A percentile compares a stretch with the other conserved stretches of the same genome.
Evolutionary conservation across 2,113 vertebrate species (phyloP).

Genomic region (Patagioenas fasciata): DNA sequence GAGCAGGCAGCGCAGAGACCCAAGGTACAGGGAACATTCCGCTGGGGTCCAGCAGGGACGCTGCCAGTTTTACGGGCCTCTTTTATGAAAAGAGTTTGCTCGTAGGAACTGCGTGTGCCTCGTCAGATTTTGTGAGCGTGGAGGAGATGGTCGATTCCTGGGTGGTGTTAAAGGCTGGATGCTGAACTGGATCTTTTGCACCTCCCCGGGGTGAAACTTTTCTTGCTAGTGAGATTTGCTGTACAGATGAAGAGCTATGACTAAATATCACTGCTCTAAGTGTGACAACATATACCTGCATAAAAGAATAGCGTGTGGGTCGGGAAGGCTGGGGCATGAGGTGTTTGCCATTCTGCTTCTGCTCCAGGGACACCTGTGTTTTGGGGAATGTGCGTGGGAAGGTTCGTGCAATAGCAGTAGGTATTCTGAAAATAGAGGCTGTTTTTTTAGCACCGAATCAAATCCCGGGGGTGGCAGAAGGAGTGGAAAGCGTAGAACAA

Average conservation of each 20-base stretch:
- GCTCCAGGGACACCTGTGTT: not conserved
- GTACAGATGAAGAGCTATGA: not conserved
- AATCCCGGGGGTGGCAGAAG: not conserved
- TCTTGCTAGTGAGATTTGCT: not conserved
- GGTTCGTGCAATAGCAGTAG: not conserved
- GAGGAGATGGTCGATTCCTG: not conserved
- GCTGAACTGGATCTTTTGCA: not conserved
- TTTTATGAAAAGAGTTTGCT: slow-evolving; percentile 7
- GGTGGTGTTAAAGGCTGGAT: not conserved
- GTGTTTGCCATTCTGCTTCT: not conserved
- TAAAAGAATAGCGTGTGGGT: not conserved
- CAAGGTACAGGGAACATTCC: slow-evolving; percentile 48
- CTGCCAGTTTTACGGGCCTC: slow-evolving; percentile 55
- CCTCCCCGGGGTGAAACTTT: not conserved
- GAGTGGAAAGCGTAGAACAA: not conserved
- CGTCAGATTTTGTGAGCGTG: not conserved
- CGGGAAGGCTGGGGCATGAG: not conserved
- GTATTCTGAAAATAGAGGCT: not conserved
- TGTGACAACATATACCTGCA: not conserved
- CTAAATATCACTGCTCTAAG: not conserved
- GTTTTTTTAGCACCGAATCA: not conserved
- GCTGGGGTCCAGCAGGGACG: slow-evolving; percentile 49
- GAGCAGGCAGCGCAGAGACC: slow-evolving; percentile 44
- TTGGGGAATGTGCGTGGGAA: slow-evolving; percentile 1
- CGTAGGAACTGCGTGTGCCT: not conserved